Evolutionary conservation across 1,140 invertebrate genomes (phyloP), one percentile per base, ranked within the genome.

Genomic region (Drosophila tsacasi): DNA sequence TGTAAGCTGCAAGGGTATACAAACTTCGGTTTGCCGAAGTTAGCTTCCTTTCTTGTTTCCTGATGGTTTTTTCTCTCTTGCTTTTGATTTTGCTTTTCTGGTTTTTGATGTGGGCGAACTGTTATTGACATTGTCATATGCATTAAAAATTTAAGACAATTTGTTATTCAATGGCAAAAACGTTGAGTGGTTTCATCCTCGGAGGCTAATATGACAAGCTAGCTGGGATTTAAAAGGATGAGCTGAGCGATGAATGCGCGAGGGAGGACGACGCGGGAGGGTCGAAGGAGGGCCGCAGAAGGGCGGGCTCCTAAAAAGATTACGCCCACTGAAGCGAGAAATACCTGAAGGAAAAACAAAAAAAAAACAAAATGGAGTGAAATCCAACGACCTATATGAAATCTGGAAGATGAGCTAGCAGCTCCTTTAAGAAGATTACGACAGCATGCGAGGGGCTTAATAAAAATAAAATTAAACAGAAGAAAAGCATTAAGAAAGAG

Each of bases 91-190:
- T 37, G 13, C 35, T 37, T 37, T 57, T 25, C 21, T 12, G 15
- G 5, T 10, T 40, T 55, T 40, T 57, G 32, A 59, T 44, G 55
- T 59, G 54, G 50, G 25, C 40, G 54, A 39, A 68, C 39, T 46
- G 66, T 47, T 66, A 81, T 81, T 62, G 78, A 75, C 64, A 61
- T 35, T 62, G 55, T 66, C 78, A 62, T 50, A 62, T 55, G 47
- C 77, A 78, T 82, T 82, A 54, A 65, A 74, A 74, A 82, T 78
- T 60, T 35, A 77, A 77, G 42, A 52, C 46, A 23, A 52, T 32
- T 35, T 62, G 46, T 52, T 62, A 21, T 32, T 52, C 30, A 62
- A 62, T 52, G 57, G 57, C 57, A 59, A 59, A 59, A 59, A 59
- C 57, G 57, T 44, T 57, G 54, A 57, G 54, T 57, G 54, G 54